Evolutionary conservation across 2,888 invertebrate genomes (phyloP), one percentile per base, ranked within the genome.

Genomic region (Dendrolimus pini): DNA sequence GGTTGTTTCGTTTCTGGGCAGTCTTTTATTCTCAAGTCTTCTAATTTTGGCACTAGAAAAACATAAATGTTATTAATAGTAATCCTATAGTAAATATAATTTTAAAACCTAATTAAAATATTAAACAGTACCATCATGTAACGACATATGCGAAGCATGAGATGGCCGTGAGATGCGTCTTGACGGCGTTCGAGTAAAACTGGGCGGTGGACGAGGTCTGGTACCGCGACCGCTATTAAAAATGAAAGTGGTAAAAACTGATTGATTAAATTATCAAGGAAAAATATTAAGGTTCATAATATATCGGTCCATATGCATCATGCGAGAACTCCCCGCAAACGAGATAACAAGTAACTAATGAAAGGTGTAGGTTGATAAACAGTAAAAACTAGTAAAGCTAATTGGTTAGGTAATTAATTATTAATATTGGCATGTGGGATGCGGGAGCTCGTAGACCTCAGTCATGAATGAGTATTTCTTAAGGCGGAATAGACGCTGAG

Each of bases 101-200:
- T 18, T 10, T 41, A 57, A 54, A 55, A 53, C 12, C 52, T 12
- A 41, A 13, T 30, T 9, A 52, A 53, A n/a, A 41, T 52, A 55
- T 52, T 13, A 57, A 59, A 59, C 60, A 67, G 53, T 82, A 89
- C 89, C 88, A 67, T 89, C 89, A 68, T 85, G 85, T 66, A 88
- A 69, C 30, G 88, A 87, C 56, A 80, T 71, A 68, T 85, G 86
- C 13, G 85, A 82, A 55, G 78, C 71, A 67, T 84, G 85, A 30
- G 75, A 60, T 52, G 94, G 92, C 60, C 95, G 91, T 62, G 94
- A 93, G 75, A 94, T 95, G 64, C 96, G 92, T 60, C 95, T 92
- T 68, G 96, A 96, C 54, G 96, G 96, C 10, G 95, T 94, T 66
- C 96, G 92, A 58, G 94, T 94, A 83, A 96, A 96, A 61, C 93